Conservation (phyloP, 35 echinoderm and acorn worm species). For the Lytechinus variegatus region DNA sequence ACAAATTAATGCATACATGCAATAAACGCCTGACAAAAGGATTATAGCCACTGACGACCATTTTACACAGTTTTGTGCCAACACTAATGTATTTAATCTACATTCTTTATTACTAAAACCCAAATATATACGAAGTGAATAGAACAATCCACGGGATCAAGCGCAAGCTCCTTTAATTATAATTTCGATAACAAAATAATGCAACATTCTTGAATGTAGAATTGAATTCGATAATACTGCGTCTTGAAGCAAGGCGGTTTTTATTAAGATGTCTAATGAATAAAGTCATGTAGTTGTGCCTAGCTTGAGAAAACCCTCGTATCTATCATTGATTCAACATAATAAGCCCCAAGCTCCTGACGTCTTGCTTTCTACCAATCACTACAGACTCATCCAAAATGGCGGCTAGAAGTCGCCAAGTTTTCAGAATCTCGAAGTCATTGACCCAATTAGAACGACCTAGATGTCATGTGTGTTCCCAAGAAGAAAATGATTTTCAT, state of each 20-base stretch:
- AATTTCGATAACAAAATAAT: not conserved
- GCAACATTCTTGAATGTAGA: not conserved
- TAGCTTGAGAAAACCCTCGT: not conserved
- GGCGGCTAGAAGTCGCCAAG: not conserved
- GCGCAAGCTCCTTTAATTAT: not conserved
- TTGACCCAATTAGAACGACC: not conserved
- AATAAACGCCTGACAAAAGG: not conserved
- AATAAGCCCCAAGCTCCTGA: not conserved
- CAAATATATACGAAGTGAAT: not conserved
- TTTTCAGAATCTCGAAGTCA: slow-evolving; percentile 1
- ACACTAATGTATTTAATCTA: not conserved
- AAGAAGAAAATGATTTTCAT: slow-evolving; percentile 14
- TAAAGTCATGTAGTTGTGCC: not conserved
- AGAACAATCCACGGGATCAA: not conserved
- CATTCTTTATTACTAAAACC: not conserved
- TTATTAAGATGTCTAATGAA: not conserved
- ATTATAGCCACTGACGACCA: not conserved
- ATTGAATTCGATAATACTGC: not conserved
- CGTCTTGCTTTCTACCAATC: not conserved
- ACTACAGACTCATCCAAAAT: slow-evolving; percentile 9
- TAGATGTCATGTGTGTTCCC: not conserved
- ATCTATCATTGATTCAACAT: not conserved
- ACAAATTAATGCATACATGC: not conserved
- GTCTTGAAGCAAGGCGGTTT: too few relatives aligned
- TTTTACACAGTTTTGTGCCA: not conserved